phyloP scores from a whole-genome alignment of 2,888 invertebrate genomes.

The Leptinotarsa haldemani region DNA sequence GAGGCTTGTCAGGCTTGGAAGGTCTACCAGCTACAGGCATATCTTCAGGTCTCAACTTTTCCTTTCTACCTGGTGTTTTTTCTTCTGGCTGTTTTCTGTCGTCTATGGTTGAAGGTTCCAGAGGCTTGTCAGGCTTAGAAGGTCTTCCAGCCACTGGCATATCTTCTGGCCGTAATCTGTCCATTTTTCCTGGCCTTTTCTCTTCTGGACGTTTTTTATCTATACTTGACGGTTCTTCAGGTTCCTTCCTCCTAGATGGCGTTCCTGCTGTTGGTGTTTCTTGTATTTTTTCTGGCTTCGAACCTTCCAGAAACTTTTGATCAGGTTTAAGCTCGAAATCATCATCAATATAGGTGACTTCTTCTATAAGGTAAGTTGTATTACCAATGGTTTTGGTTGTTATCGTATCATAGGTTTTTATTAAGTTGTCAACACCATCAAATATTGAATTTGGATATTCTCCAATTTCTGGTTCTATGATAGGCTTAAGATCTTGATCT shows the following conservation, averaged over 20 bases:
- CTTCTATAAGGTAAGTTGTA: not conserved
- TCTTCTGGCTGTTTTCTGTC: conserved; percentile 26
- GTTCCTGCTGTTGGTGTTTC: conserved; percentile 22
- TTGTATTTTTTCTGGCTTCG: conserved; percentile 1
- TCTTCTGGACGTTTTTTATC: not conserved
- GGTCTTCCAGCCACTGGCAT: conserved; percentile 25
- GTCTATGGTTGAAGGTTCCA: conserved; percentile 8
- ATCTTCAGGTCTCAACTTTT: conserved; percentile 17
- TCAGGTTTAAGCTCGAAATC: not conserved
- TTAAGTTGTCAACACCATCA: not conserved
- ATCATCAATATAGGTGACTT: not conserved
- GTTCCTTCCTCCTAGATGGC: conserved; percentile 19
- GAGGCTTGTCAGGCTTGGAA: not conserved
- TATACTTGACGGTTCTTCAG: conserved; percentile 6
- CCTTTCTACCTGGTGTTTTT: not conserved
- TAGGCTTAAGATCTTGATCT: not conserved
- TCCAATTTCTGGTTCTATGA: not conserved
- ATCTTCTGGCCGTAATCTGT: conserved; percentile 13
- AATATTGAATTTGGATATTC: conserved; percentile 10
- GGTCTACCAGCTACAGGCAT: conserved; percentile 22
- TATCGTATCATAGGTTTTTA: not conserved
- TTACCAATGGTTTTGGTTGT: not conserved
- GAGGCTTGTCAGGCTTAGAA: not conserved
- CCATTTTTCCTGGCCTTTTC: not conserved
- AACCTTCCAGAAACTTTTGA: not conserved